These are phyloP conservation scores for Gymnopithys bicolor DNA, from an alignment of 2,797 vertebrate species.

Conservation along the genomic window DNA sequence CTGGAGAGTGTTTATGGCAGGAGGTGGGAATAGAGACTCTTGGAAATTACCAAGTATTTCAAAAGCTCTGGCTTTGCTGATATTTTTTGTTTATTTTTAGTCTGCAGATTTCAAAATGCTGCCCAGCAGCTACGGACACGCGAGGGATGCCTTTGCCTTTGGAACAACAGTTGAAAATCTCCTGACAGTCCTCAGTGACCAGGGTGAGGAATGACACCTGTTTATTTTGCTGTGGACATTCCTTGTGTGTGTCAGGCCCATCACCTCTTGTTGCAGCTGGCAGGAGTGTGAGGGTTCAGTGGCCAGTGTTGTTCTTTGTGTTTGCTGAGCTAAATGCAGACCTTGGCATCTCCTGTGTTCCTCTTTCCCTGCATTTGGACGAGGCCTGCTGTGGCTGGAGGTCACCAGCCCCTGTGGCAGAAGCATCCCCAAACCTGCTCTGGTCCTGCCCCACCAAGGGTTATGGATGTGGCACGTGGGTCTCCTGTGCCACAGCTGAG, in stretches of 20 bases:
- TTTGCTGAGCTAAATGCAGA: not conserved
- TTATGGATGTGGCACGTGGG: rapidly evolving
- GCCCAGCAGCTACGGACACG: conserved; percentile 84
- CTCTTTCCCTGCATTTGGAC: not conserved
- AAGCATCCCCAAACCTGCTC: not conserved
- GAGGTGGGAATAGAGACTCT: not conserved
- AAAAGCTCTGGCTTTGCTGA: not conserved
- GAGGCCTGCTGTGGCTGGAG: not conserved
- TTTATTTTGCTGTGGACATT: not conserved
- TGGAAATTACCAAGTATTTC: not conserved
- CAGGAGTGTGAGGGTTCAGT: not conserved
- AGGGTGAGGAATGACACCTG: conserved; percentile 80
- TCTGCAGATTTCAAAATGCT: conserved; percentile 81
- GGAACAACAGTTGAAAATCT: conserved; percentile 87
- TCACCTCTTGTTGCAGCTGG: not conserved
- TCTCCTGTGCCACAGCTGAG: not conserved
- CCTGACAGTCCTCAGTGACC: conserved; percentile 81
- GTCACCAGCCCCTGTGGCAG: rapidly evolving
- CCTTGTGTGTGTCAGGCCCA: rapidly evolving
- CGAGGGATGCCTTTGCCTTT: conserved; percentile 92
- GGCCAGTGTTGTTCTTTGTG: not conserved
- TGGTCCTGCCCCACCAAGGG: not conserved
- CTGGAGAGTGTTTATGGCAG: not conserved
- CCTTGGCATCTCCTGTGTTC: not conserved
- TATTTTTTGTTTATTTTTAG: conserved; percentile 49